Base-by-base conservation (phyloP, 2,888 invertebrate species). In the Sphaerophoria rueppellii region DNA sequence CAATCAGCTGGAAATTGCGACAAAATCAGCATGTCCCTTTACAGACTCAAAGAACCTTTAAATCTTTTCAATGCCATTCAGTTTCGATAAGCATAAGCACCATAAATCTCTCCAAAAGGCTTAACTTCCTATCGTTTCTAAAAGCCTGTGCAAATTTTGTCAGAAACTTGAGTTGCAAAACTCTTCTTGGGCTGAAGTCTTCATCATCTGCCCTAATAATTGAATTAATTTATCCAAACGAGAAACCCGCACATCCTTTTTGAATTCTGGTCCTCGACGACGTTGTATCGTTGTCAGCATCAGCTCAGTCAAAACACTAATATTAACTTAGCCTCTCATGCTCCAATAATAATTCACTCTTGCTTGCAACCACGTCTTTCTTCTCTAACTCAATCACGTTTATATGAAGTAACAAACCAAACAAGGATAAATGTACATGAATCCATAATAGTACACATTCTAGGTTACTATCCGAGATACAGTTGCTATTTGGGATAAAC, bases 331-430 rank as follows among this genome's bases (percentile, higher is more conserved):
- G 72, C 72, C 24, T 24, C 24, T 80, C 70, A 71, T 74, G 52
- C 82, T 65, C 46, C 48, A 54, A 61, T 75, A 75, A 71, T 80
- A 80, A 80, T 75, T 83, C 37, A 72, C 67, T 75, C 34, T 24
- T 24, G 24, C 54, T 54, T 74, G n/a, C 14, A 50, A 70, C 58
- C 48, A 58, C 54, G 11, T 40, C 48, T 40, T 46, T 16, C 24
- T 24, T 40, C 77, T 48, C 60, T 46, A 54, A 60, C 71, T 60
- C 71, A 79, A 75, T 74, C 83, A 73, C 72, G 80, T 76, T 24
- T 61, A 75, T 81, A 83, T 80, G 75, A 80, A 75, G 83, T 80
- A 57, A 77, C 58, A 80, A 83, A 75, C 63, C 78, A 82, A 82
- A 82, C 75, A 83, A 83, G 80, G 71, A 83, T 80, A 80, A 75